Base-by-base conservation (phyloP, 2,888 invertebrate species). In the Ormia ochracea region DNA sequence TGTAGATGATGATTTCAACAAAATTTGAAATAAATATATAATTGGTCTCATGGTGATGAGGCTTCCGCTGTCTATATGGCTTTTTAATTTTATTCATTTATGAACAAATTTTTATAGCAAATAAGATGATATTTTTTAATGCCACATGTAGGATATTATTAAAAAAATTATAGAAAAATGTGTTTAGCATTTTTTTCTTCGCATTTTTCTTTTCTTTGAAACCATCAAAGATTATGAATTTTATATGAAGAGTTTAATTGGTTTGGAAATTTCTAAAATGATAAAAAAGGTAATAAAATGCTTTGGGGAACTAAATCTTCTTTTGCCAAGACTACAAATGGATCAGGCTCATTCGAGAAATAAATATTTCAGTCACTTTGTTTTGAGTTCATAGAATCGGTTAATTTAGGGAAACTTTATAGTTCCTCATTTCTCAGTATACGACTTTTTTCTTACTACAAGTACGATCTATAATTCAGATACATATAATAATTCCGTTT, bases 1-100 rank as follows among this genome's bases (percentile, higher is more conserved):
- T 59, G 26, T 41, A n/a, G 26, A 38, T 19, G 19, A 41, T 38
- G 33, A 68, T 68, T 75, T 75, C 43, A 75, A 68, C 58, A 52
- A 75, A n/a, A 75, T 52, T 54, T 68, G 19, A 75, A 66, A 68
- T 75, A 59, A 72, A 63, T 66, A 72, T 68, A 75, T 82, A 82
- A 81, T 82, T 82, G 82, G 69, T 75, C 73, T 74, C 72, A 59
- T 77, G 72, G 68, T 74, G 74, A 41, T 78, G 69, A 41, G 75
- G 75, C 76, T 81, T 82, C 78, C 81, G 78, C 76, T 76, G 75
- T 72, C 74, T 81, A 68, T 63, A 74, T 69, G 68, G 33, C 45
- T 59, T 75, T 75, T 75, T 79, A 66, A 75, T 72, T 54, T 61
- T 66, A 45, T 52, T 70, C 41, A 26, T 65, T 70, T 65, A 26